Base-by-base conservation (phyloP, 1,140 invertebrate genomes). In the Eumeta japonica region DNA sequence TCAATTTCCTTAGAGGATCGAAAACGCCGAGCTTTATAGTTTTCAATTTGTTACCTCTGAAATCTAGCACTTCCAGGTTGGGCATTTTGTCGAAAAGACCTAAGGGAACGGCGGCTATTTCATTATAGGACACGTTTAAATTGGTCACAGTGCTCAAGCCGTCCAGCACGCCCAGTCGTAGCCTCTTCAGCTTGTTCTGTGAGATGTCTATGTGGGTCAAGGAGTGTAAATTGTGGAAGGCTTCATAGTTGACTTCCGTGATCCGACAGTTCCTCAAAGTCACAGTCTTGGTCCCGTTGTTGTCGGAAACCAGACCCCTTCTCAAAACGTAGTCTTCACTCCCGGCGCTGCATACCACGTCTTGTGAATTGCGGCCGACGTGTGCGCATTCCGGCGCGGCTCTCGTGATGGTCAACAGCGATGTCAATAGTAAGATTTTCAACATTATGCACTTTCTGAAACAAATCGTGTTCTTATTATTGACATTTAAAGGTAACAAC, bases 121-220 rank as follows among this genome's bases (percentile, higher is more conserved):
- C 36, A 49, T 72, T 72, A 30, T 55, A 37, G 1, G 63, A 65
- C 9, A 68, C 19, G 41, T 67, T 67, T 19, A 72, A 41, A 28
- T 55, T 42, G 1, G 40, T 56, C 0, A 68, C 17, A 32, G 52
- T 14, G 11, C 34, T 39, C 5, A 37, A 39, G 10, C 45, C 56
- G 36, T 62, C 51, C 3, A 72, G 30, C 10, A 58, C 46, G 3
- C 58, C 60, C n/a, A 58, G 40, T 34, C 55, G 51, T 4, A 72
- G 31, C 14, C 19, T 40, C 13, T 37, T 39, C 11, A 72, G 55
- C 19, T 55, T 55, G 39, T 72, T 72, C 12, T 46, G 14, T 10
- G 64, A 62, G 17, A 72, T 35, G 41, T 70, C 63, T 14, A 72
- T 28, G 28, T 55, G 38, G 38, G 51, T 45, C 1, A 64, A 31